Base-by-base conservation (phyloP, 2,888 invertebrate genomes). In the Nephrotoma appendiculata region DNA sequence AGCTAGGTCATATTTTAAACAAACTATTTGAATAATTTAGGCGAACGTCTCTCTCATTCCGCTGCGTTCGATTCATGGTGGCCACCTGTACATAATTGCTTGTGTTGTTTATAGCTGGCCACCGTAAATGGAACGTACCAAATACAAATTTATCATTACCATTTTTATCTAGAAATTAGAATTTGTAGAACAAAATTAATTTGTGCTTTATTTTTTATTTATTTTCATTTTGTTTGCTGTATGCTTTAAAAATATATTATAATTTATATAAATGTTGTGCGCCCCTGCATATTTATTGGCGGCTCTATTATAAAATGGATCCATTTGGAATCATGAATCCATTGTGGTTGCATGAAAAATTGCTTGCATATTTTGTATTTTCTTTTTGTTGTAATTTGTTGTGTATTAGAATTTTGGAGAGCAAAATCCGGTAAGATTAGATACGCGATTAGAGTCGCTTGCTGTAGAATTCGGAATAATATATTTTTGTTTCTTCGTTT, bases 391-490 rank as follows among this genome's bases (percentile, higher is more conserved):
- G 71, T 71, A 71, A 71, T 71, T 71, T 71, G 19, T 71, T 71
- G 48, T 71, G 71, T 71, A 71, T 71, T 42, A 96, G 96, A 93
- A 96, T 96, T 93, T 93, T 95, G 95, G 96, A 96, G 94, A 96
- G 95, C 93, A 95, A 95, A 94, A 95, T 95, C 93, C 94, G 96
- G 96, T 96, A 94, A 95, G 95, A 93, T 86, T 41, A 87, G 71
- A 71, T 11, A 6, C 31, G 31, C 9, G n/a, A n/a, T n/a, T 31
- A 9, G n/a, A n/a, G 11, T 71, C 31, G 71, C 31, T 31, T 31
- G 71, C 1, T 71, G 31, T 7, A 71, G 71, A 71, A 31, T 31
- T 31, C 19, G 15, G 15, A 52, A 31, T 31, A n/a, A 57, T 48
- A 11, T 71, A 3, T 19, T 57, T 57, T 6, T 19, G 19, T 57